Base-by-base conservation (phyloP, 1,140 invertebrate genomes). In the Orius laevigatus region DNA sequence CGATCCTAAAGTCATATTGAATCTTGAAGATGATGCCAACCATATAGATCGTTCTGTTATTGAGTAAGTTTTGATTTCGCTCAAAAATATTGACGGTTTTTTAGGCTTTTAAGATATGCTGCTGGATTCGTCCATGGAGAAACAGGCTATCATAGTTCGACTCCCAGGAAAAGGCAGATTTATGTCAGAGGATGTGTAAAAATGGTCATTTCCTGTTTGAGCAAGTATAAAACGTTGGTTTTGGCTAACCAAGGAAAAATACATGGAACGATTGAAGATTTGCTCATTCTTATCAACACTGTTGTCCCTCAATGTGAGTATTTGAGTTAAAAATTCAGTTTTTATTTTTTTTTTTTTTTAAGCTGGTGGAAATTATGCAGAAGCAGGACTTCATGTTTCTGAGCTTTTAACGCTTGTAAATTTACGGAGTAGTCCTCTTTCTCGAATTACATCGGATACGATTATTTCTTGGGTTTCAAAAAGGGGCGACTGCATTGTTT, bases 1-100 rank as follows among this genome's bases (percentile, higher is more conserved):
- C 61, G 80, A 87, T 65, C 75, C 81, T 0, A 64, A 70, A 48
- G 78, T 81, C 52, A 70, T 84, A 31, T 65, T 86, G 2, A 59
- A 56, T 56, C 55, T 65, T 33, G 66, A 64, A 51, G 62, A 55
- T 49, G 67, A 62, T 41, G 59, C 63, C 34, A 58, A 51, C 61
- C 66, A 59, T 33, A 70, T 68, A 50, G 72, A 75, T 49, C 53
- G 60, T 14, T 66, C 70, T 12, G 58, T 71, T 15, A 62, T 74
- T 31, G 70, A 70, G 70, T 54, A 46, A 46, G 48, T 51, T 10
- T 38, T n/a, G 3, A 3, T n/a, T 38, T 38, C 10, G 3, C 36
- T 38, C 3, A 38, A 20, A 44, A 49, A 48, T 51, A 36, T 42
- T 35, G 4, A 48, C 51, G 19, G 57, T 49, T 57, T 48, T 49